phyloP scores from a whole-genome alignment of 64 coral and sea anemone species.

The Cladopsammia gracilis region DNA sequence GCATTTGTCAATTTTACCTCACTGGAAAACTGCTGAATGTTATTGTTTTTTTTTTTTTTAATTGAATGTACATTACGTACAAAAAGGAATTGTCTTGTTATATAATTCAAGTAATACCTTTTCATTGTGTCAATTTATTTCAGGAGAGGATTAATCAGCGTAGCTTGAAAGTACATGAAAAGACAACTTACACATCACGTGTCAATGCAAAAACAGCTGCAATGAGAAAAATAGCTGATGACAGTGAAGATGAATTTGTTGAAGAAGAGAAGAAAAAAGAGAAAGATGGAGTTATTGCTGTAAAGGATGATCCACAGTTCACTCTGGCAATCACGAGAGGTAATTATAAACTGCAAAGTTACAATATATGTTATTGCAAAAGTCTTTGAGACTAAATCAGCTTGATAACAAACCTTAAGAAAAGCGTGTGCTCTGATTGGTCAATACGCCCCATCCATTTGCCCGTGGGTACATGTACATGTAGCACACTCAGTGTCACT shows the following conservation, averaged over 20 bases:
- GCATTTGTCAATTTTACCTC: too few species aligned
- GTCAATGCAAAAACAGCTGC: slow-evolving; percentile 99
- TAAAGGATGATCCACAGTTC: slow-evolving; percentile 99
- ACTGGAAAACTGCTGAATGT: too few species aligned
- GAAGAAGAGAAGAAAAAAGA: slow-evolving; percentile 84
- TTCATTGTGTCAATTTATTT: not conserved
- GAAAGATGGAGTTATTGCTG: slow-evolving; percentile 93
- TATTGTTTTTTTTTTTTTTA: too few species aligned
- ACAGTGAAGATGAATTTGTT: slow-evolving; percentile 90
- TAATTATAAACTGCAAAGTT: not conserved
- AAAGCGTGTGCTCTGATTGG: too few species aligned
- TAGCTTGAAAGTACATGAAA: slow-evolving; percentile 95
- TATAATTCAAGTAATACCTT: too few species aligned
- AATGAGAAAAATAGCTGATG: slow-evolving; percentile 96
- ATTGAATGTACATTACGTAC: too few species aligned
- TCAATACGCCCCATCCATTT: too few species aligned
- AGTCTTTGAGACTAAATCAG: too few species aligned
- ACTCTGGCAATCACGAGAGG: slow-evolving; percentile 99
- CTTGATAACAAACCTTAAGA: too few species aligned
- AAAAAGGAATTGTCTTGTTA: not conserved
- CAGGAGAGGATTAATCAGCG: slow-evolving; percentile 90
- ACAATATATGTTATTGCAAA: too few species aligned
- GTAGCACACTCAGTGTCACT: too few species aligned
- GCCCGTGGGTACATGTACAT: too few species aligned
- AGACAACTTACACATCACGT: slow-evolving; percentile 95